Conservation (phyloP, 2,888 invertebrate genomes). For the Tuberolachnus salignus region DNA sequence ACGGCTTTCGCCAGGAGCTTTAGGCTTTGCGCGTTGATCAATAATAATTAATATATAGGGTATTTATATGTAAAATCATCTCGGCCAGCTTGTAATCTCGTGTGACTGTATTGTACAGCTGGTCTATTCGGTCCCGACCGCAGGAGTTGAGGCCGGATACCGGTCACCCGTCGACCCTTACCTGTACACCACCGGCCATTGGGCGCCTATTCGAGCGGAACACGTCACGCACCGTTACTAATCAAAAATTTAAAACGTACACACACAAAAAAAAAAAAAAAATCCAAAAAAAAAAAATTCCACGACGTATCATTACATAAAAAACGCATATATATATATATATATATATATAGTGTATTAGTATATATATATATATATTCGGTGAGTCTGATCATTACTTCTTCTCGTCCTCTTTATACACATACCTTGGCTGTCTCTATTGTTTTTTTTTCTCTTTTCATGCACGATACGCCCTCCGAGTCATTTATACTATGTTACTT, state of each 20-base stretch:
- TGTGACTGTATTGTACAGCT: conserved; percentile 60
- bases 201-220: conserved; percentile 57
- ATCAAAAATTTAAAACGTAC: conserved; percentile 47
- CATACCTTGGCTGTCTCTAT: conserved; percentile 25
- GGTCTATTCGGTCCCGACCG: conserved; percentile 65
- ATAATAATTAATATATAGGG: conserved; percentile 10
- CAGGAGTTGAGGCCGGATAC: conserved; percentile 62
- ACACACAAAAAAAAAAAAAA: conserved; percentile 36
- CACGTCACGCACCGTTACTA: conserved; percentile 50
- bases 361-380: conserved; percentile 24
- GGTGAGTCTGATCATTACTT: conserved; percentile 51
- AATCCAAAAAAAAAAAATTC: conserved; percentile 39
- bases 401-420: conserved; percentile 23
- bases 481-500: neutral
- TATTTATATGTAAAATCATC: conserved; percentile 11
- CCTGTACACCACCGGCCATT: conserved; percentile 60
- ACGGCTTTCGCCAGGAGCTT: conserved; percentile 46
- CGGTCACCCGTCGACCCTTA: conserved; percentile 61
- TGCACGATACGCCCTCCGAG: neutral
- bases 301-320: conserved; percentile 50
- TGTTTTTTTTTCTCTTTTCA: conserved; percentile 26
- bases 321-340: conserved; percentile 36
- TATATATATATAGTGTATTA: conserved; percentile 6
- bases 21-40: conserved; percentile 25
- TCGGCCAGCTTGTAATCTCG: conserved; percentile 37